Percentiles rank a stretch among this genome's conserved stretches.
phyloP scores from a whole-genome alignment of 2,888 invertebrate species.

The Melanchra persicariae region DNA sequence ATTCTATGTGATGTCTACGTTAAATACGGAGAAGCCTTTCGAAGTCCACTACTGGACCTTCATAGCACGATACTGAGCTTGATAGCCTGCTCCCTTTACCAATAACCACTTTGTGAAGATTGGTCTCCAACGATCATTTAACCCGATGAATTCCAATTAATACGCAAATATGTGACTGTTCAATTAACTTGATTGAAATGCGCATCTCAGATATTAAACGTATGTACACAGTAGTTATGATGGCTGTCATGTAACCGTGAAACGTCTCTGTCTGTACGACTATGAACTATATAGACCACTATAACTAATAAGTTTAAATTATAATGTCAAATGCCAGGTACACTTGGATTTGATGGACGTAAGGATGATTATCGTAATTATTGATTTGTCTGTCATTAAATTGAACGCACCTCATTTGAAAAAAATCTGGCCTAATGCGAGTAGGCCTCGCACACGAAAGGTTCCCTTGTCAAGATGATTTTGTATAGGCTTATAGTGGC shows the following conservation, averaged over 20 bases:
- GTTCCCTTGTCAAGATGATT: too few species aligned
- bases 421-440: too few species aligned
- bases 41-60: neutral
- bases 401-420: too few species aligned
- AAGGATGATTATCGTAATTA: neutral
- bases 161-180: constrained; percentile 33
- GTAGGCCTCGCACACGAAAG: too few species aligned
- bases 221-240: constrained; percentile 22
- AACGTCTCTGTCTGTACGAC: constrained; percentile 20
- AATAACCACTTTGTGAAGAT: neutral
- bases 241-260: constrained; percentile 32
- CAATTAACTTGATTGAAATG: constrained; percentile 52
- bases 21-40: neutral
- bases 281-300: constrained; percentile 26
- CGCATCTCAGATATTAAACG: constrained; percentile 39
- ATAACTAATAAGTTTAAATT: constrained; percentile 26
- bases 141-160: constrained; percentile 27
- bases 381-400: constrained; percentile 3
- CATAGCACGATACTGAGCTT: neutral
- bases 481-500: too few species aligned
- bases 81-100: neutral
- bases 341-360: constrained; percentile 18
- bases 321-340: constrained; percentile 22
- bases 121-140: neutral
- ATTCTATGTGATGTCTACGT: neutral